Percentiles rank a stretch among this genome's conserved stretches.
phyloP scores from a whole-genome alignment of 2,888 invertebrate species.

The Cephus spinipes region DNA sequence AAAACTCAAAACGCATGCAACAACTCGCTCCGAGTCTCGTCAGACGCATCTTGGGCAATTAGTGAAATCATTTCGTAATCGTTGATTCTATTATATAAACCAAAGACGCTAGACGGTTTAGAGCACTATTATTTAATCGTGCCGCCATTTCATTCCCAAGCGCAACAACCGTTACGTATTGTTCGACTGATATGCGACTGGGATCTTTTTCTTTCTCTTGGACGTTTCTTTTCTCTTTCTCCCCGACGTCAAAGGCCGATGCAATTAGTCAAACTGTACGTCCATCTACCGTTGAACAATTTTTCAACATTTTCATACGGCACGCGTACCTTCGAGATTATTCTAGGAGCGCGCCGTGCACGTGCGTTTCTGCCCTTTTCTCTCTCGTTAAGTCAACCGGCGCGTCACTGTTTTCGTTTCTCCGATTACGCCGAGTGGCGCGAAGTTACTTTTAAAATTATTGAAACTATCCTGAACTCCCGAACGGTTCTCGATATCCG shows the following conservation, averaged over 20 bases:
- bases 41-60: not conserved
- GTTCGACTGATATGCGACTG: constrained; percentile 24
- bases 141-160: constrained; percentile 37
- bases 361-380: not conserved
- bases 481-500: not conserved
- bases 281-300: not conserved
- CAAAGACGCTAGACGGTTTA: not conserved
- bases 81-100: not conserved
- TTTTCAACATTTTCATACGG: not conserved
- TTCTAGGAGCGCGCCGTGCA: not conserved
- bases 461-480: not conserved
- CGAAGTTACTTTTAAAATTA: not conserved
- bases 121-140: constrained; percentile 40
- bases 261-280: not conserved
- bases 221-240: constrained; percentile 18
- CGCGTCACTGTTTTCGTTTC: not conserved
- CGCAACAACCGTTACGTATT: constrained; percentile 44
- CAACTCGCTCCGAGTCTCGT: not conserved
- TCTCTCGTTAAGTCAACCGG: not conserved
- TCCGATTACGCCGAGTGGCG: not conserved
- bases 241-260: not conserved
- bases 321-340: not conserved
- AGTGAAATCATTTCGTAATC: not conserved
- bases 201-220: constrained; percentile 13
- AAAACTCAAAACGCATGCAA: not conserved